A percentile compares a stretch with the other conserved stretches of the same genome.
phyloP scores from a whole-genome alignment of 2,888 invertebrate genomes.

The Eupithecia abbreviata region DNA sequence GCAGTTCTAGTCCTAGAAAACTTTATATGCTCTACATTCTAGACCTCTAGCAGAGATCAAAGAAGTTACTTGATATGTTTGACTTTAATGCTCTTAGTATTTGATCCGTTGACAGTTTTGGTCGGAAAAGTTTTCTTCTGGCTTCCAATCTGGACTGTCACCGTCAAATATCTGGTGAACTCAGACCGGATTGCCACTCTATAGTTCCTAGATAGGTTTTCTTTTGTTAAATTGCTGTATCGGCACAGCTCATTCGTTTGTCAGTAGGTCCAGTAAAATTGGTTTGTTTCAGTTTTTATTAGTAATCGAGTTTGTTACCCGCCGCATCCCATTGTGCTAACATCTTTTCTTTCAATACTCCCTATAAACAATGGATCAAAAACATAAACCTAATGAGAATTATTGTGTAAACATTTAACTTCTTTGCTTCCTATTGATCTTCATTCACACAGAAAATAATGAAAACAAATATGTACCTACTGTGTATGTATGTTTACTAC shows the following conservation, averaged over 20 bases:
- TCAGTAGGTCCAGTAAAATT: background rate
- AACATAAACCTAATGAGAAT: background rate
- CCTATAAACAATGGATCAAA: background rate
- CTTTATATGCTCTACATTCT: background rate
- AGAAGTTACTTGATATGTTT: background rate
- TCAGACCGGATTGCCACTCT: background rate
- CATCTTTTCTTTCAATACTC: background rate
- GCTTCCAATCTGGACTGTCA: background rate
- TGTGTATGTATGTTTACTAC: background rate
- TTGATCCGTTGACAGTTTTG: background rate
- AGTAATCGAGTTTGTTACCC: background rate
- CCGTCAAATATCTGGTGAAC: background rate
- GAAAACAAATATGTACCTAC: background rate
- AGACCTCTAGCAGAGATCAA: background rate
- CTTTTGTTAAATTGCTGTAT: background rate
- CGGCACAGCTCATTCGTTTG: background rate
- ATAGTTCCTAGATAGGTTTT: background rate
- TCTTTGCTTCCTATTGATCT: background rate
- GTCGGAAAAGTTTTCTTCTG: background rate
- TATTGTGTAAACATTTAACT: background rate
- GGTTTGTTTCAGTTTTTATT: background rate
- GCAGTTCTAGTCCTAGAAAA: slow-evolving; percentile 2
- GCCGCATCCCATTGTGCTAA: background rate
- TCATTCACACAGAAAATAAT: background rate
- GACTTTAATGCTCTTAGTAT: background rate